Percentiles rank a stretch among this genome's conserved stretches.
Evolutionary conservation across 2,113 vertebrate genomes (phyloP).

Genomic region (Brachypodius melanocephalos): DNA sequence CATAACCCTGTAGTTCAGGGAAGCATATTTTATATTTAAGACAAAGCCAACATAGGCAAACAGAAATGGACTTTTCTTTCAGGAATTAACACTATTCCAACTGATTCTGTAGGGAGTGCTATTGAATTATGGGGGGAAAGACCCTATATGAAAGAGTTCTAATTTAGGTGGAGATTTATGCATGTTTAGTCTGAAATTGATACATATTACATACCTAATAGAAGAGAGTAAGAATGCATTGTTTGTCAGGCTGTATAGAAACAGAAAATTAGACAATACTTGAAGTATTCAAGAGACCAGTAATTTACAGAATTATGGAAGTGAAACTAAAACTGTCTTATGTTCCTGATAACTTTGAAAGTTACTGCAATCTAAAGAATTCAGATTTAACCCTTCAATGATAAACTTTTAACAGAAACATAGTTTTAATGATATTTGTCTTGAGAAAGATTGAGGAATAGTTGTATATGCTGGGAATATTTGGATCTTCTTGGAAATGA

Average conservation of each 20-base stretch:
- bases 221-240: not conserved
- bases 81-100: not conserved
- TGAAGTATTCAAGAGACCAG: not conserved
- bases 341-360: not conserved
- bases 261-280: not conserved
- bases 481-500: not conserved
- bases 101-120: not conserved
- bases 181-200: not conserved
- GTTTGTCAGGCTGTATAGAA: not conserved
- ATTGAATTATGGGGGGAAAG: rapidly evolving
- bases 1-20: not conserved
- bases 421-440: not conserved
- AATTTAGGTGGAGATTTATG: not conserved
- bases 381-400: not conserved
- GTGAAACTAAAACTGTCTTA: not conserved
- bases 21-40: not conserved
- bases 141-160: not conserved
- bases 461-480: not conserved
- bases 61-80: not conserved
- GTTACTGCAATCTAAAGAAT: not conserved
- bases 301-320: not conserved
- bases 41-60: not conserved
- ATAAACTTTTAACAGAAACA: not conserved
- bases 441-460: not conserved
- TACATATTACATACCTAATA: not conserved